phyloP scores from a whole-genome alignment of 35 echinoderm and acorn worm species.

The Antedon bifida region DNA sequence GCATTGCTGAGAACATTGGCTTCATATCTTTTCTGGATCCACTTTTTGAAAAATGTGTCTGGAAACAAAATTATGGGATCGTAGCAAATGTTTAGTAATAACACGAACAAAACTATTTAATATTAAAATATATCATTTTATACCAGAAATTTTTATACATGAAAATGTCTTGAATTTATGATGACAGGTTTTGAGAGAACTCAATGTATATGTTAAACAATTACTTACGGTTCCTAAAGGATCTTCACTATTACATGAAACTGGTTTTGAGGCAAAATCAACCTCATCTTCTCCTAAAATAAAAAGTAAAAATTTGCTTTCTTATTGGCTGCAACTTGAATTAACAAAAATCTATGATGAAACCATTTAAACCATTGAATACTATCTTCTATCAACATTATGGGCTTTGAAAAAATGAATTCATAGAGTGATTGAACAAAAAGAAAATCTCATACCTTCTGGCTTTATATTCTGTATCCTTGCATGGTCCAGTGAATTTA shows the following conservation, averaged over 20 bases:
- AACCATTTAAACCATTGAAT: no score
- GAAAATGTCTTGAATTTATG: no score
- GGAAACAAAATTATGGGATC: not conserved
- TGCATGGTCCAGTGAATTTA: not conserved
- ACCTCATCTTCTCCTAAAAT: not conserved
- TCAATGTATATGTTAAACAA: no score
- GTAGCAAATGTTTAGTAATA: not conserved
- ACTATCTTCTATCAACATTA: no score
- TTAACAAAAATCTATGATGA: no score
- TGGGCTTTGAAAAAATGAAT: not conserved
- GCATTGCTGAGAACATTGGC: slow-evolving; percentile 17
- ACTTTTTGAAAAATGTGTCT: slow-evolving; percentile 34
- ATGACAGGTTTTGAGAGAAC: no score
- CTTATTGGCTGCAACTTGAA: no score
- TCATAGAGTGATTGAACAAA: not conserved
- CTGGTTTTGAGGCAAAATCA: not conserved
- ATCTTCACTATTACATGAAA: not conserved
- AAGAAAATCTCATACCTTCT: not conserved
- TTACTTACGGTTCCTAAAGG: not conserved
- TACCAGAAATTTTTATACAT: no score
- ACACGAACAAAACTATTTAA: not conserved
- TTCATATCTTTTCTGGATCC: slow-evolving; percentile 22
- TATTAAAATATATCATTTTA: not conserved
- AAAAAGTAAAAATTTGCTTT: not conserved
- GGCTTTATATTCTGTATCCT: slow-evolving; percentile 11